Evolutionary conservation across 37 sponge, comb jelly and placozoan genomes (phyloP), one percentile per base, ranked within the genome.

Genomic region (Lycopodina hypogea): DNA sequence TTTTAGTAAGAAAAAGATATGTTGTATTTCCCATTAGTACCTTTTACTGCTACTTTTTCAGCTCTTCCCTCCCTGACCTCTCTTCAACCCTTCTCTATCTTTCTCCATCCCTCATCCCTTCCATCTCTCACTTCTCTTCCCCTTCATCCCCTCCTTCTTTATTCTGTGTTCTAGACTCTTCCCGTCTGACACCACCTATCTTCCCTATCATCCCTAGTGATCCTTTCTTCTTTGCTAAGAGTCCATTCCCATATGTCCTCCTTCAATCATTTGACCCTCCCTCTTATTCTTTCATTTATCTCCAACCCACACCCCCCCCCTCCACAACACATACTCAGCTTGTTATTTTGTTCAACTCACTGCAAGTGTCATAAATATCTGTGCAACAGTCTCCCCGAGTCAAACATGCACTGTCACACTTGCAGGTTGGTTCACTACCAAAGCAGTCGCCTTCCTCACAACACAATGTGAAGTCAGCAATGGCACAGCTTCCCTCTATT

Each of bases 391-490:
- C 70, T 7, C 75, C 75, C 12, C 38, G 61, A 22, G n/a, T 52
- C 19, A 56, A 18, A 56, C 83, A 82, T 33, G 0, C 28, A 2
- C 22, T 56, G 51, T 72, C 73, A 66, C 83, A 82, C 0, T 58
- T 67, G 52, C 83, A 82, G 52, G 38, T 51, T 39, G 66, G 39
- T 22, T 38, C 67, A 14, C 8, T 15, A 8, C 83, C 83, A 37
- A 56, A 45, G 32, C 67, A 74, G 29, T 52, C 62, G 4, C 83
- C 83, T 1, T 9, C 34, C 0, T 22, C 17, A 65, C 84, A 84
- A 71, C 84, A 84, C 22, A 21, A 35, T 17, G 48, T 69, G 78
- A 77, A 84, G 18, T 78, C 84, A 41, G 84, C 69, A 61, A 19
- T 52, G 0, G 30, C 37, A 71, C 84, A 84, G 1, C 78, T 68